Evolutionary conservation across 2,888 invertebrate genomes (phyloP).

Genomic region (Cetonia aurata): DNA sequence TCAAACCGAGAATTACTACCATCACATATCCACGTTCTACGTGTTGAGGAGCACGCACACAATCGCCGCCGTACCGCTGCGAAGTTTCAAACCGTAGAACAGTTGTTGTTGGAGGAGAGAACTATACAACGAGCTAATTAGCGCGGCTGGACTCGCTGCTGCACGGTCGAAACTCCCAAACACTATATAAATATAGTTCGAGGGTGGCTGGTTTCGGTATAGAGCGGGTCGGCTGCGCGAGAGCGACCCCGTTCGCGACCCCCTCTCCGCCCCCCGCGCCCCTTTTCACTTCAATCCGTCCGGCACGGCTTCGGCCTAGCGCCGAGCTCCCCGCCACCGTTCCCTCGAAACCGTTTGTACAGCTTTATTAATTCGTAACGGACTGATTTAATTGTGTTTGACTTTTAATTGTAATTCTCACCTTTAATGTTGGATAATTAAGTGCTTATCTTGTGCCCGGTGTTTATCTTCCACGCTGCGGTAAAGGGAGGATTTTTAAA

Average conservation of each 20-base stretch:
- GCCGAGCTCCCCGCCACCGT: not conserved
- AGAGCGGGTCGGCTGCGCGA: slow-evolving; percentile 26
- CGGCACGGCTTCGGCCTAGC: slow-evolving; percentile 4
- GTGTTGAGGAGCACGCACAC: not conserved
- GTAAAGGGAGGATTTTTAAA: slow-evolving; percentile 14
- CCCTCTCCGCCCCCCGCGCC: slow-evolving; percentile 12
- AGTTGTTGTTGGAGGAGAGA: slow-evolving; percentile 39
- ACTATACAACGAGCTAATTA: slow-evolving; percentile 45
- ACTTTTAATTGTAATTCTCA: slow-evolving; percentile 47
- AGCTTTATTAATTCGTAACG: slow-evolving; percentile 48
- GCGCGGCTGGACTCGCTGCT: slow-evolving; percentile 38
- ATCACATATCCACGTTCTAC: slow-evolving; percentile 15
- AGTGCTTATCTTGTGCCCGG: slow-evolving; percentile 43
- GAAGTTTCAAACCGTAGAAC: slow-evolving; percentile 39
- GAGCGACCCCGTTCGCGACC: slow-evolving; percentile 6
- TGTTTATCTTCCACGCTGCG: slow-evolving; percentile 40
- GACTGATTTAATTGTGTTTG: slow-evolving; percentile 48
- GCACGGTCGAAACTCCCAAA: slow-evolving; percentile 42
- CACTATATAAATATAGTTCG: slow-evolving; percentile 44
- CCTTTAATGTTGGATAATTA: slow-evolving; percentile 46
- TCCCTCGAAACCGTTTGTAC: slow-evolving; percentile 41
- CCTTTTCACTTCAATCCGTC: slow-evolving; percentile 41
- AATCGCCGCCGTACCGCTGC: not conserved
- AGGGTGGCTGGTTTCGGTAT: slow-evolving; percentile 32
- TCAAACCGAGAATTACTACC: slow-evolving; percentile 40